Evolutionary conservation across 2,113 vertebrate species (phyloP).

Genomic region (Acrocephalus arundinaceus): DNA sequence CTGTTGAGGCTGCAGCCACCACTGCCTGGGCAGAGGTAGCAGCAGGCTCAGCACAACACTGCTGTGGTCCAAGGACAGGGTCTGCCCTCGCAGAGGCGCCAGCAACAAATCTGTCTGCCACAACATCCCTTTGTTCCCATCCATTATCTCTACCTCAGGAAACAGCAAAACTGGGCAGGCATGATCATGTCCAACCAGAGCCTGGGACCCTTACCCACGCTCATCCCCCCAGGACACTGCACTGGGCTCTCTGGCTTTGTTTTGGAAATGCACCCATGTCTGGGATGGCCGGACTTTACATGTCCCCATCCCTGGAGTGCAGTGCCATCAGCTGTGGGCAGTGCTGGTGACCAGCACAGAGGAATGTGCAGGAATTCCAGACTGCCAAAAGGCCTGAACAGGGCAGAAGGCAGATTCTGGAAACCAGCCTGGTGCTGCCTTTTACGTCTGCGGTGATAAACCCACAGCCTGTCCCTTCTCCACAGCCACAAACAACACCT

Average conservation of each 20-base stretch:
- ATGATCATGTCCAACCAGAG: background rate
- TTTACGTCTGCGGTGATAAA: background rate
- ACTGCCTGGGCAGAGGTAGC: background rate
- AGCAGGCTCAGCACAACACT: rapidly evolving
- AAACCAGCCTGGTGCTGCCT: background rate
- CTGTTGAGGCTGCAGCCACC: background rate
- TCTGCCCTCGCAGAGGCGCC: background rate
- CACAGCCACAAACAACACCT: background rate
- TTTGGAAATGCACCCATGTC: rapidly evolving
- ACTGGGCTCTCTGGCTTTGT: rapidly evolving
- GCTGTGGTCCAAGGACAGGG: background rate
- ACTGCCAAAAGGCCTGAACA: background rate
- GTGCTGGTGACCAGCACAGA: rapidly evolving
- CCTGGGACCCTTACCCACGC: rapidly evolving
- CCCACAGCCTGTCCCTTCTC: background rate
- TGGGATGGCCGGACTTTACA: rapidly evolving
- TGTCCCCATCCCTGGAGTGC: background rate
- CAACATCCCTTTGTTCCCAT: background rate
- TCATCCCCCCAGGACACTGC: rapidly evolving
- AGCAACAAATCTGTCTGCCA: background rate
- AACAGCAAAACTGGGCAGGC: background rate
- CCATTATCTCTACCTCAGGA: background rate
- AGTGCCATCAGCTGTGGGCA: background rate
- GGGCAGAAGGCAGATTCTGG: background rate
- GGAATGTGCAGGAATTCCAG: rapidly evolving